Base-by-base conservation (phyloP, 2,888 invertebrate species). In the Cryptosula pallasiana region DNA sequence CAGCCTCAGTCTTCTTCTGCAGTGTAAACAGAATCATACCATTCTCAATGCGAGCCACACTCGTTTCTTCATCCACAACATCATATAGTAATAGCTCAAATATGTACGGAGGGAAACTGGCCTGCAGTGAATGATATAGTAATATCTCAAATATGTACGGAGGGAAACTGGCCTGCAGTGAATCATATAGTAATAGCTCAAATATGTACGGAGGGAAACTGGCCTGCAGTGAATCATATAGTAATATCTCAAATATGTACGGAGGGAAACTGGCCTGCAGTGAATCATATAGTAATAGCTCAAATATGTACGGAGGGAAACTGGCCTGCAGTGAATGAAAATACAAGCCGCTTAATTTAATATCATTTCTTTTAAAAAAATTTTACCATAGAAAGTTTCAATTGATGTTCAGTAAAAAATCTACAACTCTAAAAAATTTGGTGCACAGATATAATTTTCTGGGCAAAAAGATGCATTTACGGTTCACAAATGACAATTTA, bases 81-180 rank as follows among this genome's bases (percentile, higher is more conserved):
- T 88, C 85, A 75, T 87, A 84, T n/a, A 92, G 85, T 80, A 92
- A 90, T 55, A 89, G 86, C 86, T 93, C 93, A 79, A 92, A 90
- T 73, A 92, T 86, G 80, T 89, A 91, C 2, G 91, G 91, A 34
- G 88, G 88, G 79, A 88, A 91, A 78, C 90, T 89, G 0, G 89
- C 90, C 88, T 88, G 75, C 13, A 78, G 78, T 20, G 20, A 13
- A 45, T 45, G 45, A 13, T 45, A 84, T n/a, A 92, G 85, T 80
- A 92, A 90, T 55, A 89, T 86, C 86, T 93, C 93, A 79, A 92
- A 90, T 73, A 92, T 86, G 80, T 89, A 91, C 2, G 91, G 91
- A 34, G 88, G 88, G 79, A 88, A 91, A 78, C 90, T 89, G 0
- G 89, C 90, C 88, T 88, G 75, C 13, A 78, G 78, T 20, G 20